Evolutionary conservation across 2,888 invertebrate genomes (phyloP).

Genomic region (Protodeltote pygarga): DNA sequence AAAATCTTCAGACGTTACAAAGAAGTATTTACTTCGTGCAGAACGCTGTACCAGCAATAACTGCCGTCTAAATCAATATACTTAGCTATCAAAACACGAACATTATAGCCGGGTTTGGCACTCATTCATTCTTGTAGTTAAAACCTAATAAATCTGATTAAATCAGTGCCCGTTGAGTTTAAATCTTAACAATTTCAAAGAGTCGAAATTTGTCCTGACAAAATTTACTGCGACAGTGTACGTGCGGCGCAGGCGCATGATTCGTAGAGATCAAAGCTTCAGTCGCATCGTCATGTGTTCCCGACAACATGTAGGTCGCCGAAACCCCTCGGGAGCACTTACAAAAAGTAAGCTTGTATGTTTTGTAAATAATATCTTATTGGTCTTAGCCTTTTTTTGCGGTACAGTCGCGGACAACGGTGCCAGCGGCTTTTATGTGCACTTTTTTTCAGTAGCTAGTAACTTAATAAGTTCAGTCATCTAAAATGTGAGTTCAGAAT

Average conservation of each 20-base stretch:
- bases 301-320: slow-evolving; percentile 73
- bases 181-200: slow-evolving; percentile 77
- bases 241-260: slow-evolving; percentile 55
- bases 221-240: slow-evolving; percentile 75
- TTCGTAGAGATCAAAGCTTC: slow-evolving; percentile 66
- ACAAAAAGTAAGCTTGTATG: slow-evolving; percentile 72
- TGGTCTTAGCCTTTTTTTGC: slow-evolving; percentile 52
- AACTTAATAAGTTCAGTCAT: slow-evolving; percentile 5
- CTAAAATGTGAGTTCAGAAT: not conserved
- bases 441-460: slow-evolving; percentile 26
- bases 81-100: slow-evolving; percentile 53
- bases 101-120: slow-evolving; percentile 51
- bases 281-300: slow-evolving; percentile 64
- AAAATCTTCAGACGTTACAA: slow-evolving; percentile 1
- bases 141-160: slow-evolving; percentile 76
- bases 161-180: slow-evolving; percentile 65
- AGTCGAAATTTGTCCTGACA: slow-evolving; percentile 83
- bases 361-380: slow-evolving; percentile 83
- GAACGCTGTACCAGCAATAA: slow-evolving; percentile 18
- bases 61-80: slow-evolving; percentile 43
- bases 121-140: slow-evolving; percentile 61
- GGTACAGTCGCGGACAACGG: slow-evolving; percentile 29
- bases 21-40: slow-evolving; percentile 2
- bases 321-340: slow-evolving; percentile 71
- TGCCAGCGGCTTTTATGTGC: slow-evolving; percentile 48